Conservation (phyloP, 2,113 vertebrate genomes). For the Menidia beryllina region DNA sequence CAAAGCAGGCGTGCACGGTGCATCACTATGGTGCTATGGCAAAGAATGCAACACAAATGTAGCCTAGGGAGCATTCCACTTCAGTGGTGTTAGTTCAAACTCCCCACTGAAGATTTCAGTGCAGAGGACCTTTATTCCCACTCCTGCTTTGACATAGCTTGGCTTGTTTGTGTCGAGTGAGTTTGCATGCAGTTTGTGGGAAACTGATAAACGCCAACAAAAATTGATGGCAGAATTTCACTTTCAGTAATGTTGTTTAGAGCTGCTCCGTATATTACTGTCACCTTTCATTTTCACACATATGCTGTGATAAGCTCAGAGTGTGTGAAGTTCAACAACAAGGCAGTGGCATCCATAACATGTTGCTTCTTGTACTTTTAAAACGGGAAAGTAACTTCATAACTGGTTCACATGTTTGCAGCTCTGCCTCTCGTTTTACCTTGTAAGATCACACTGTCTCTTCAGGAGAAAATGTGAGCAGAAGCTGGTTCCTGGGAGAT, state of each 20-base stretch:
- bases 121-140: background rate
- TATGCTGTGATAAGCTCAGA: background rate
- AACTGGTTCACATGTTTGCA: no score
- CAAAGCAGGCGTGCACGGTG: slow-evolving; percentile 21
- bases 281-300: background rate
- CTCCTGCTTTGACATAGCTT: slow-evolving; percentile 10
- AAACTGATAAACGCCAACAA: background rate
- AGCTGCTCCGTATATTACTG: no score
- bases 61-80: slow-evolving; percentile 56
- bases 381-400: background rate
- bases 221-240: background rate
- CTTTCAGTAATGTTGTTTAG: slow-evolving; percentile 3
- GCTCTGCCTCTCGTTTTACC: background rate
- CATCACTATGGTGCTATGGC: slow-evolving; percentile 39
- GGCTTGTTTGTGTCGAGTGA: background rate
- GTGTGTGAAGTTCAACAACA: background rate
- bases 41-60: slow-evolving; percentile 54
- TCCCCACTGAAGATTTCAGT: background rate
- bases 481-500: background rate
- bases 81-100: slow-evolving; percentile 3
- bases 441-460: background rate
- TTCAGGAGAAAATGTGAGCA: background rate
- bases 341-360: background rate
- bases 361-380: background rate
- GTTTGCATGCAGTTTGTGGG: background rate